Evolutionary conservation across 2,113 vertebrate genomes (phyloP).

Genomic region (Ceyx melanurus): DNA sequence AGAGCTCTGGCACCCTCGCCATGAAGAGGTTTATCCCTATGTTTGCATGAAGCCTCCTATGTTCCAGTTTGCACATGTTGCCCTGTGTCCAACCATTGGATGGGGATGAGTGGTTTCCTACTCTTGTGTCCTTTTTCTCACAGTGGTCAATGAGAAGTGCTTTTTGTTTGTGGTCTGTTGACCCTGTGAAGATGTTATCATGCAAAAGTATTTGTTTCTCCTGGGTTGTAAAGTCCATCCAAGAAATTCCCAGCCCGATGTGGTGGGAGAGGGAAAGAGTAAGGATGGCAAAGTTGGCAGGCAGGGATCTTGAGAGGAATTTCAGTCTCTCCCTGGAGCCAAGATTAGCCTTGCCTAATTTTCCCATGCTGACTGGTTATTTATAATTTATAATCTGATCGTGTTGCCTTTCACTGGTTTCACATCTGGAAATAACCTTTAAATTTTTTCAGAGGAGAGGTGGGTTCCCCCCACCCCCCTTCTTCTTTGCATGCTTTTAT

Average conservation of each 20-base stretch:
- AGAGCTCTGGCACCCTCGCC: too few species aligned
- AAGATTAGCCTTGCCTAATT: background rate
- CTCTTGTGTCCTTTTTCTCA: background rate
- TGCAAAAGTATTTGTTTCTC: background rate
- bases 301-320: background rate
- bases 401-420: background rate
- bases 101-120: background rate
- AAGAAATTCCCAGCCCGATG: background rate
- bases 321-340: background rate
- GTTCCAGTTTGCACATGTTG: too few species aligned
- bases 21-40: too few species aligned
- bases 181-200: background rate
- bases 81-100: too few species aligned
- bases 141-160: background rate
- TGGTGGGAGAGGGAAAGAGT: background rate
- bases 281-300: background rate
- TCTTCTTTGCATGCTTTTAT: background rate
- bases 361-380: background rate
- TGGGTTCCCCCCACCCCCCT: rapidly evolving
- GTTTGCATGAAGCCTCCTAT: too few species aligned
- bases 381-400: background rate
- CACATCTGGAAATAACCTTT: background rate
- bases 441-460: background rate
- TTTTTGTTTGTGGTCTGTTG: background rate
- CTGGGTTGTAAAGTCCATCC: background rate